These are phyloP conservation scores for Monomorium pharaonis DNA, from an alignment of 1,140 invertebrate genomes.

Conservation along the genomic window DNA sequence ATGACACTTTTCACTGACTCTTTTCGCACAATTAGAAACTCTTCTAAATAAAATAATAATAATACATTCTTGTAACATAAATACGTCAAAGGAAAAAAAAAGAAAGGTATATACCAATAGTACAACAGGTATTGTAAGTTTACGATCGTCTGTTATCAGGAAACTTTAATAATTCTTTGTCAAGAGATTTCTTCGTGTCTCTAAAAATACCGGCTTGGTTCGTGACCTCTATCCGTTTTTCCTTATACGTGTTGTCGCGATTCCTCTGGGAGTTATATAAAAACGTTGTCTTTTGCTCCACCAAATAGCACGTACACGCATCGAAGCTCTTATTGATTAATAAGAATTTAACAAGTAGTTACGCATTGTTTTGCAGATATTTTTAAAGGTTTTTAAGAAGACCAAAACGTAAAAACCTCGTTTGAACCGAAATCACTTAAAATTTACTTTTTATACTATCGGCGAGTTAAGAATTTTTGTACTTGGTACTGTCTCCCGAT, in stretches of 20 bases:
- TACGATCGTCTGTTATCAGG: conserved; percentile 19
- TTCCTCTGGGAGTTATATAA: conserved; percentile 9
- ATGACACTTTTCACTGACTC: neutral
- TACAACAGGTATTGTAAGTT: neutral
- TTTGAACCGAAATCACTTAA: conserved; percentile 96
- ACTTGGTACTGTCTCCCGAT: conserved; percentile 96
- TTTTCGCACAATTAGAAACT: neutral
- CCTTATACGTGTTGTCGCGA: neutral
- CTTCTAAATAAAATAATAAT: neutral
- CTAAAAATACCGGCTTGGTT: conserved; percentile 25
- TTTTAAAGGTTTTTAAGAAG: neutral
- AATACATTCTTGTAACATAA: neutral
- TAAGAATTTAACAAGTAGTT: neutral
- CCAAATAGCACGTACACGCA: neutral
- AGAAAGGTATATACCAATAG: neutral
- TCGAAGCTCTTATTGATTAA: neutral
- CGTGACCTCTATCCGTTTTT: neutral
- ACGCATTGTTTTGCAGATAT: neutral
- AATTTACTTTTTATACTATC: conserved; percentile 89
- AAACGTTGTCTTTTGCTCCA: neutral
- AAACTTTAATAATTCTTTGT: conserved; percentile 10
- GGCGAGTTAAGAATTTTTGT: conserved; percentile 87
- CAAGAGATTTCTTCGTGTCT: neutral
- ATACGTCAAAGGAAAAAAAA: neutral
- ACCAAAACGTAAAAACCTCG: conserved; percentile 79